A percentile compares a stretch with the other conserved stretches of the same genome.
Evolutionary conservation across 1,140 invertebrate species (phyloP).

Genomic region (Holcopasites calliopsidis): DNA sequence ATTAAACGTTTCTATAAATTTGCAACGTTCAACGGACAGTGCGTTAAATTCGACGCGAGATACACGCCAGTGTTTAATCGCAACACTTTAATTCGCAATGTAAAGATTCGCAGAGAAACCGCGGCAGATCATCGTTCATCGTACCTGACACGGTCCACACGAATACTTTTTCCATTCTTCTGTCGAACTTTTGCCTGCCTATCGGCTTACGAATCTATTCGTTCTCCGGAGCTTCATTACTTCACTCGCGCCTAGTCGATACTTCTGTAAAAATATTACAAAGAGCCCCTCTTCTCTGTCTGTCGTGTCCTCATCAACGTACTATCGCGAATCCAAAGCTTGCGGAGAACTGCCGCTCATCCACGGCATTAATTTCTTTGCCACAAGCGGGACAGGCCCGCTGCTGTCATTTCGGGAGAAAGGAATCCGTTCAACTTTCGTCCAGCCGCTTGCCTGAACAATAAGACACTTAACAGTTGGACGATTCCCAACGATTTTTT

Average conservation of each 20-base stretch:
- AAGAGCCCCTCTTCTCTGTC: slow-evolving; percentile 1
- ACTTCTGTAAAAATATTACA: slow-evolving; percentile 38
- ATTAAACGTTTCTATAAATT: too few relatives aligned
- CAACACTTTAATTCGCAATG: too few relatives aligned
- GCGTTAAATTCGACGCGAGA: neutral
- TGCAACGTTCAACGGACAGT: neutral
- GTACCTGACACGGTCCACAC: neutral
- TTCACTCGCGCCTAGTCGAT: neutral
- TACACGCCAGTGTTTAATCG: too few relatives aligned
- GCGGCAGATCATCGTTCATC: slow-evolving; percentile 29
- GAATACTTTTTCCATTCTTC: too few relatives aligned
- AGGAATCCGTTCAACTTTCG: slow-evolving; percentile 66
- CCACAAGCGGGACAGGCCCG: neutral
- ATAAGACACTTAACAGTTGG: slow-evolving; percentile 79
- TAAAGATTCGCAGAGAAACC: too few relatives aligned
- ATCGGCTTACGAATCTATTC: neutral
- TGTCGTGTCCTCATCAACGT: neutral
- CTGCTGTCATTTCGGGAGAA: slow-evolving; percentile 8
- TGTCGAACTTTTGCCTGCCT: too few relatives aligned
- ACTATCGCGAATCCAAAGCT: neutral
- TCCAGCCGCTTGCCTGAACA: slow-evolving; percentile 75
- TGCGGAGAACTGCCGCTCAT: neutral
- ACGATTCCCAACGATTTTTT: slow-evolving; percentile 52
- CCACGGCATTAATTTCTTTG: neutral
- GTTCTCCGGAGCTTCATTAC: neutral